phyloP scores from a whole-genome alignment of 2,797 vertebrate species.

The Acanthiza pusilla region DNA sequence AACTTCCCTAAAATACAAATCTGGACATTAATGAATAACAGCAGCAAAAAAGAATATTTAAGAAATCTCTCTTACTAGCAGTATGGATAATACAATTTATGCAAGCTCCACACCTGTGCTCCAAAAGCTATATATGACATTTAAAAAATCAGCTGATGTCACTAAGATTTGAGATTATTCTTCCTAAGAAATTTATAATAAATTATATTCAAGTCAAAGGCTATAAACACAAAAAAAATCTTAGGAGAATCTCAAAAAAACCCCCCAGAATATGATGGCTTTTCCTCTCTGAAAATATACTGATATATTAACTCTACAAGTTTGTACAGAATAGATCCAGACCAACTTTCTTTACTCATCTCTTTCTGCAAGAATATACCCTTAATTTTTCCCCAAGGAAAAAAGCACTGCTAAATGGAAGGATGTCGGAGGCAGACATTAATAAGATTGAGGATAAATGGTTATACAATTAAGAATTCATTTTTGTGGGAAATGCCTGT shows the following conservation, averaged over 20 bases:
- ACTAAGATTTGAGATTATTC: not conserved
- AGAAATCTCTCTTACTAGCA: not conserved
- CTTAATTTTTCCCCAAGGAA: not conserved
- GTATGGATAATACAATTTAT: not conserved
- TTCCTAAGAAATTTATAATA: not conserved
- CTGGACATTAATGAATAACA: not conserved
- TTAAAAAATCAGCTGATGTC: not conserved
- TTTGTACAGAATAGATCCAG: not conserved
- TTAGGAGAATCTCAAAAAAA: not conserved
- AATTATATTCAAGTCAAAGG: not conserved
- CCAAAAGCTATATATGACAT: conserved; percentile 45
- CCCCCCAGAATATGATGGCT: not conserved
- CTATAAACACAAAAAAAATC: not conserved
- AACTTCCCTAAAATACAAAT: conserved; percentile 83
- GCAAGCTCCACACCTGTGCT: not conserved
- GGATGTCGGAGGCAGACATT: not conserved
- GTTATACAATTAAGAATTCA: not conserved
- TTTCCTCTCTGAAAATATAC: not conserved
- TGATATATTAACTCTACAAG: not conserved
- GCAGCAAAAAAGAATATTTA: not conserved
- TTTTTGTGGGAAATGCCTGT: not conserved
- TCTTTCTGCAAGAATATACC: not conserved
- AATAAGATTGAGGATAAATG: not conserved
- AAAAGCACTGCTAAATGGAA: not conserved
- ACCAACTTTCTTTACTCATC: not conserved